Percentiles rank a stretch among this genome's conserved stretches.
phyloP scores from a whole-genome alignment of 2,888 invertebrate genomes.

The Rhogogaster chlorosoma region DNA sequence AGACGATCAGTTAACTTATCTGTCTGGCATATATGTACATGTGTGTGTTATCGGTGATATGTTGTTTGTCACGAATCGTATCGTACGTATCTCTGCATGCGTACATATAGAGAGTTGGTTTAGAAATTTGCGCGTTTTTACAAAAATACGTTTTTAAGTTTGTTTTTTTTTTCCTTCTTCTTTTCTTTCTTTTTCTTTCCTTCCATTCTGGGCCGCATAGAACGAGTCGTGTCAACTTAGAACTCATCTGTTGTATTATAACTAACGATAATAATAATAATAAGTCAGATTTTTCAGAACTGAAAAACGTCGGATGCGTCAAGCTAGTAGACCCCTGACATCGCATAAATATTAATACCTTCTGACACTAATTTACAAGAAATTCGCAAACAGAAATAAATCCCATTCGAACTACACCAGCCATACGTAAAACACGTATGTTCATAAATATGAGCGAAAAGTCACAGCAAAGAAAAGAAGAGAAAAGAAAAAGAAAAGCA shows the following conservation, averaged over 20 bases:
- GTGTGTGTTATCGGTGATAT: constrained; percentile 34
- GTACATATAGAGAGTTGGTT: constrained; percentile 1
- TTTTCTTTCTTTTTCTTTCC: background rate
- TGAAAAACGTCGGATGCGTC: constrained; percentile 23
- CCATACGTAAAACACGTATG: background rate
- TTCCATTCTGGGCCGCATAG: background rate
- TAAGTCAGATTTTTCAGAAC: constrained; percentile 29
- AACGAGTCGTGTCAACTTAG: background rate
- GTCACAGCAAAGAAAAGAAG: background rate
- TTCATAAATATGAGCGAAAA: background rate
- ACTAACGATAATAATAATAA: constrained; percentile 5
- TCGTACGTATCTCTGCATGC: constrained; percentile 54
- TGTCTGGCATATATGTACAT: background rate
- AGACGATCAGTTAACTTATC: constrained; percentile 25
- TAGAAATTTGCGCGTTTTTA: background rate
- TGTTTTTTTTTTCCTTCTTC: background rate
- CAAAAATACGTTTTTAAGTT: background rate
- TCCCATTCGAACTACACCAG: constrained; percentile 19
- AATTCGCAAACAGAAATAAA: constrained; percentile 44
- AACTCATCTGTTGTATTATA: background rate
- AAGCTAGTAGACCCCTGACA: constrained; percentile 34
- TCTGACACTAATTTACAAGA: constrained; percentile 45
- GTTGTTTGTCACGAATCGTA: constrained; percentile 49
- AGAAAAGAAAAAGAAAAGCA: background rate
- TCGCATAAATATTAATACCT: constrained; percentile 47